phyloP scores from a whole-genome alignment of 2,113 vertebrate genomes.

The Desmodus rotundus region DNA sequence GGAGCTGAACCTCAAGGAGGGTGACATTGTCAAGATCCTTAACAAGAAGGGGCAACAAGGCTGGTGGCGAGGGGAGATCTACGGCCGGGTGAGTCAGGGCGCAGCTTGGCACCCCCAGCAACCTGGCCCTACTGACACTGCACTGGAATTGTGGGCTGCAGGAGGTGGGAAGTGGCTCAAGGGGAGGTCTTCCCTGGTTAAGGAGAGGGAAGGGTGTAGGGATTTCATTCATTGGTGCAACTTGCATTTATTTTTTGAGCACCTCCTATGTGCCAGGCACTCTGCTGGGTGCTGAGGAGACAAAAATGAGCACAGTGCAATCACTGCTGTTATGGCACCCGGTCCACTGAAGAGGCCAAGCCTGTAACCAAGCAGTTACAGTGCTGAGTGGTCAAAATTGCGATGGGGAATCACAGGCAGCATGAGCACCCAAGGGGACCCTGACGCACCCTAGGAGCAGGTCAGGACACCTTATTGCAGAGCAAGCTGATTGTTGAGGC shows the following conservation, averaged over 20 bases:
- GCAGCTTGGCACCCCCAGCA: background rate
- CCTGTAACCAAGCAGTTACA: background rate
- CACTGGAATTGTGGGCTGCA: background rate
- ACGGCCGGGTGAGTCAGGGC: slow-evolving; percentile 86
- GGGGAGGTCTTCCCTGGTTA: background rate
- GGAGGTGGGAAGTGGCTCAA: background rate
- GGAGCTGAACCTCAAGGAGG: slow-evolving; percentile 90
- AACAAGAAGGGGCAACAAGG: slow-evolving; percentile 91
- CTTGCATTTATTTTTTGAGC: background rate
- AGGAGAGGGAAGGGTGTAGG: background rate
- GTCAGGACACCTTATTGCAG: background rate
- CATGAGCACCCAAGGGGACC: accelerated
- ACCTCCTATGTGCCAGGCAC: background rate
- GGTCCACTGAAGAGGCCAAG: background rate
- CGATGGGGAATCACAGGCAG: background rate
- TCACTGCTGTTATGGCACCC: background rate
- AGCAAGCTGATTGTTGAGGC: background rate
- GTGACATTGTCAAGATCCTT: slow-evolving; percentile 92
- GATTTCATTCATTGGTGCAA: background rate
- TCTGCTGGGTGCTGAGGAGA: background rate
- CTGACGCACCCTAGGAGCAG: background rate
- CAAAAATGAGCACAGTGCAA: background rate
- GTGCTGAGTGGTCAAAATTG: no score
- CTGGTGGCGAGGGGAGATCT: slow-evolving; percentile 97
- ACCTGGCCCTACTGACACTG: accelerated